Conservation (phyloP, 2,113 vertebrate species). For the Piprites chloris region DNA sequence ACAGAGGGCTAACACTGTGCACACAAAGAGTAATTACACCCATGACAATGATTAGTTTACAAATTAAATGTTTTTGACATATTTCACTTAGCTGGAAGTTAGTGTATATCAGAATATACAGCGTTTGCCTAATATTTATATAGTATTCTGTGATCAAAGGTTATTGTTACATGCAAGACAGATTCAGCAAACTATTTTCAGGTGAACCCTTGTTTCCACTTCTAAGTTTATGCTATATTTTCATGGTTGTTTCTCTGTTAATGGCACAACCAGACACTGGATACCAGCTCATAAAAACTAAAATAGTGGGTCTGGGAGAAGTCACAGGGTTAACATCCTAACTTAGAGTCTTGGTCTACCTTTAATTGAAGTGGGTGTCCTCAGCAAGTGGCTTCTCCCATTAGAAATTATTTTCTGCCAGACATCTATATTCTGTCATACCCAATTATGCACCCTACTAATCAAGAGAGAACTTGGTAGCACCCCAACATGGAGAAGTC, state of each 20-base stretch:
- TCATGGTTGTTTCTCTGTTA: background rate
- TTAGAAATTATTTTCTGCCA: slow-evolving; percentile 69
- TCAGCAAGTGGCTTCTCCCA: slow-evolving; percentile 60
- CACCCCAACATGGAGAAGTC: slow-evolving; percentile 55
- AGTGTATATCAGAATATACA: background rate
- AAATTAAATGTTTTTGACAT: background rate
- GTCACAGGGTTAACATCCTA: slow-evolving; percentile 44
- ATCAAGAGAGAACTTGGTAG: slow-evolving; percentile 67
- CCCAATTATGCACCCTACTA: slow-evolving; percentile 68
- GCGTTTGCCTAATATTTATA: background rate
- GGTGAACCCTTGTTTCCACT: background rate
- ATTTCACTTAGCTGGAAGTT: background rate
- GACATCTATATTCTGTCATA: slow-evolving; percentile 71
- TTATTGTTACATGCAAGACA: background rate
- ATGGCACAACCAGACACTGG: background rate
- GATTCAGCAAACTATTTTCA: background rate
- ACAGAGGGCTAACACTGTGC: background rate
- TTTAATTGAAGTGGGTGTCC: slow-evolving; percentile 59
- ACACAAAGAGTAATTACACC: background rate
- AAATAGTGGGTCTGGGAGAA: background rate
- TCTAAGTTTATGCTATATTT: background rate
- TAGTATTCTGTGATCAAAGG: background rate
- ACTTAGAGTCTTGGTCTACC: slow-evolving; percentile 29
- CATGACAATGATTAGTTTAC: background rate
- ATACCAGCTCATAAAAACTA: background rate